Percentiles rank a stretch among this genome's conserved stretches.
phyloP scores from a whole-genome alignment of 1,140 invertebrate genomes.

The Lucilia sericata region DNA sequence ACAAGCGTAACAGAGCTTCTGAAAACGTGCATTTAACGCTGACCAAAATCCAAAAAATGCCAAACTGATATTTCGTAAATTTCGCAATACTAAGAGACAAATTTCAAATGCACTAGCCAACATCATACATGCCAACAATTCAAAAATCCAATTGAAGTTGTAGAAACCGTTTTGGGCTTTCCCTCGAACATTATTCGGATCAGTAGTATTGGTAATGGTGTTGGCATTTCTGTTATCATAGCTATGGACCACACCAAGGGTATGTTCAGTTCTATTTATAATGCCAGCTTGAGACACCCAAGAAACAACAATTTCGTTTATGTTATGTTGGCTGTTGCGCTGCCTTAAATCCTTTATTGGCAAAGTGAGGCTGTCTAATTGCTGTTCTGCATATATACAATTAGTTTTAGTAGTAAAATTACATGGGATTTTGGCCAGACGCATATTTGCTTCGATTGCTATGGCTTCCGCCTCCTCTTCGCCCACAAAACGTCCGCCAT shows the following conservation, averaged over 20 bases:
- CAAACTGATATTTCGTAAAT: slow-evolving; percentile 3
- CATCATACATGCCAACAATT: neutral
- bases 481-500: neutral
- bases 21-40: neutral
- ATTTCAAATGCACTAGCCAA: neutral
- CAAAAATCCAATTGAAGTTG: slow-evolving; percentile 13
- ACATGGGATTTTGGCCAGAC: neutral
- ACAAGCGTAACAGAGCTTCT: neutral
- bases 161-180: neutral
- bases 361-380: neutral
- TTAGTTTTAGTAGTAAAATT: neutral
- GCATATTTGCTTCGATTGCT: neutral
- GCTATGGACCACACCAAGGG: neutral
- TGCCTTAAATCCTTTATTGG: neutral
- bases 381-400: neutral
- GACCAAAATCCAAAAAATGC: neutral
- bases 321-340: neutral
- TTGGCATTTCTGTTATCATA: neutral
- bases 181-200: neutral
- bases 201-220: neutral
- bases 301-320: neutral
- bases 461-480: neutral
- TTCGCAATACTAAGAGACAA: neutral
- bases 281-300: neutral
- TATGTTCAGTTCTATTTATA: neutral